phyloP scores from a whole-genome alignment of 2,888 invertebrate genomes.

The Pollenia angustigena region DNA sequence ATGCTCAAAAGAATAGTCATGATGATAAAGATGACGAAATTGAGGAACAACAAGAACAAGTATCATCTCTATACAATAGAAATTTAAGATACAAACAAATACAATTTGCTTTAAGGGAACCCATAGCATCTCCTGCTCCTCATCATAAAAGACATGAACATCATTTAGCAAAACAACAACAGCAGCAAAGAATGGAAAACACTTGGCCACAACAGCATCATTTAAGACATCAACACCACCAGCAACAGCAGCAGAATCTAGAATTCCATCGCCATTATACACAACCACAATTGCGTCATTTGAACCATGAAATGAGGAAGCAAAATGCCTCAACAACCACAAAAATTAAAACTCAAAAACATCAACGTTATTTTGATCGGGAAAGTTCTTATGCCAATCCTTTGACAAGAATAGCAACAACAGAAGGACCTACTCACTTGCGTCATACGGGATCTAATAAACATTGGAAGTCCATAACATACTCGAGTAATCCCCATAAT shows the following conservation, averaged over 20 bases:
- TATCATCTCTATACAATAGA: conserved; percentile 63
- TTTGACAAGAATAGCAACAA: conserved; percentile 72
- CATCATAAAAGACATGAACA: conserved; percentile 66
- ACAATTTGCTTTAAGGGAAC: conserved; percentile 62
- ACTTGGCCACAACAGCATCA: conserved; percentile 63
- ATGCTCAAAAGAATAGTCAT: conserved; percentile 19
- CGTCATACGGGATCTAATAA: conserved; percentile 20
- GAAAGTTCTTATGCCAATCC: conserved; percentile 78
- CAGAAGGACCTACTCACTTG: conserved; percentile 76
- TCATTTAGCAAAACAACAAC: conserved; percentile 46
- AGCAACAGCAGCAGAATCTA: conserved; percentile 70
- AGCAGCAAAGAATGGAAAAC: conserved; percentile 1
- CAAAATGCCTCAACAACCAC: conserved; percentile 57
- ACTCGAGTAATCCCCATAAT: conserved; percentile 56
- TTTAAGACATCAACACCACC: conserved; percentile 73
- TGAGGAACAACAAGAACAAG: conserved; percentile 43
- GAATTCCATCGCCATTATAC: conserved; percentile 65
- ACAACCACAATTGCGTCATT: conserved; percentile 78
- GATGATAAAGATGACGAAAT: conserved; percentile 49
- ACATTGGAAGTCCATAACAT: conserved; percentile 33
- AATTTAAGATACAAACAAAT: conserved; percentile 71
- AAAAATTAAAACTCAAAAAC: conserved; percentile 63
- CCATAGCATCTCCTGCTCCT: conserved; percentile 53
- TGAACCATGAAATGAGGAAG: conserved; percentile 74
- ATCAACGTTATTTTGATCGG: conserved; percentile 81